Percentiles rank a stretch among this genome's conserved stretches.
These are phyloP conservation scores for Pachycephus smyrnensis DNA, from an alignment of 2,888 invertebrate genomes.

Conservation along the genomic window DNA sequence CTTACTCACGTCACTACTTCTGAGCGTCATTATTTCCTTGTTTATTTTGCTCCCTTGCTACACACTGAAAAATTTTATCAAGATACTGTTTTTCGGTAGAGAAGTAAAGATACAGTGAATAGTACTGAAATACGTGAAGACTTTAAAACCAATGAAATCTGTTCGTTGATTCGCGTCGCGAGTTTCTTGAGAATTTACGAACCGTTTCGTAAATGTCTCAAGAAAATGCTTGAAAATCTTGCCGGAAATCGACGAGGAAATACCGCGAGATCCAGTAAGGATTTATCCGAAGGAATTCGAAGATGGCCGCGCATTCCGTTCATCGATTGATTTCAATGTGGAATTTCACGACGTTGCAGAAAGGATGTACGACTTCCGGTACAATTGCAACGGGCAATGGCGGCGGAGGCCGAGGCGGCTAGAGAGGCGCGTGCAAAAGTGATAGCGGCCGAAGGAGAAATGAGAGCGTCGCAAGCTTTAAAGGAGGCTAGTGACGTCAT, in stretches of 20 bases:
- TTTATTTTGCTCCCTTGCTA: not conserved
- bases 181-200: not conserved
- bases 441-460: slow-evolving; percentile 88
- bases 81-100: not conserved
- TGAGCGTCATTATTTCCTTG: not conserved
- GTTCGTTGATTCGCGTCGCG: not conserved
- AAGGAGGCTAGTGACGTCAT: slow-evolving; percentile 91
- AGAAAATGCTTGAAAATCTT: not conserved
- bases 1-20: not conserved
- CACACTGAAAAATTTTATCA: not conserved
- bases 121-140: not conserved
- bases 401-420: slow-evolving; percentile 85
- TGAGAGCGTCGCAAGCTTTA: slow-evolving; percentile 85
- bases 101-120: not conserved
- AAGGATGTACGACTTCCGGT: slow-evolving; percentile 84
- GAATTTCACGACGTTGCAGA: slow-evolving; percentile 64
- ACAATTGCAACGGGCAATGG: slow-evolving; percentile 84
- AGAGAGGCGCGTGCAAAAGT: slow-evolving; percentile 84
- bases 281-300: not conserved
- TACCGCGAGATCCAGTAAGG: not conserved
- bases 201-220: too few species aligned
- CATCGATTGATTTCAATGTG: not conserved
- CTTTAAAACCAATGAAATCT: not conserved
- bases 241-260: not conserved
- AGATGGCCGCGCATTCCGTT: not conserved